These are phyloP conservation scores for Hydraecia micacea DNA, from an alignment of 2,888 invertebrate genomes.

Conservation along the genomic window DNA sequence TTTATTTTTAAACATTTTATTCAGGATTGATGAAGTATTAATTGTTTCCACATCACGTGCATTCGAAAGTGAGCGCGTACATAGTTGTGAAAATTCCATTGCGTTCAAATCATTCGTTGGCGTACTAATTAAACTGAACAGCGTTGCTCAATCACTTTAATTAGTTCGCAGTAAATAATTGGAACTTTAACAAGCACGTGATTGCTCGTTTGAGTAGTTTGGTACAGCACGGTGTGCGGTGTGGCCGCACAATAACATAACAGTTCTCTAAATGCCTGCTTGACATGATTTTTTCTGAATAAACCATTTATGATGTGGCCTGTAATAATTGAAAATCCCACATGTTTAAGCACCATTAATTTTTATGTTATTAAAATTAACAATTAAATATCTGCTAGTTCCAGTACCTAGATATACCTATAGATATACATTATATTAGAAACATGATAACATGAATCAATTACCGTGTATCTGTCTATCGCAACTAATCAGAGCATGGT, in stretches of 20 bases:
- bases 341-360: too few relatives aligned
- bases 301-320: not conserved
- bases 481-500: not conserved
- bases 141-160: conserved; percentile 14
- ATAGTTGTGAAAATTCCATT: not conserved
- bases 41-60: not conserved
- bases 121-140: conserved; percentile 24
- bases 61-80: not conserved
- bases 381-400: not conserved
- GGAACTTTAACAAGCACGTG: not conserved
- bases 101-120: conserved; percentile 1
- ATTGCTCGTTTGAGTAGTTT: too few relatives aligned
- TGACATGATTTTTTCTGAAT: not conserved
- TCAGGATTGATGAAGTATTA: not conserved
- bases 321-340: too few relatives aligned
- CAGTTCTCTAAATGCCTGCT: not conserved
- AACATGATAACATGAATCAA: not conserved
- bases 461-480: not conserved
- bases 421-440: not conserved
- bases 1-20: not conserved
- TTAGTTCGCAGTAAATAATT: conserved; percentile 14
- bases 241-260: not conserved
- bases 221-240: not conserved
- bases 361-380: too few relatives aligned
- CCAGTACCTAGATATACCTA: not conserved